Evolutionary conservation across 2,797 vertebrate species (phyloP).

Genomic region (Xenentodon cancila): DNA sequence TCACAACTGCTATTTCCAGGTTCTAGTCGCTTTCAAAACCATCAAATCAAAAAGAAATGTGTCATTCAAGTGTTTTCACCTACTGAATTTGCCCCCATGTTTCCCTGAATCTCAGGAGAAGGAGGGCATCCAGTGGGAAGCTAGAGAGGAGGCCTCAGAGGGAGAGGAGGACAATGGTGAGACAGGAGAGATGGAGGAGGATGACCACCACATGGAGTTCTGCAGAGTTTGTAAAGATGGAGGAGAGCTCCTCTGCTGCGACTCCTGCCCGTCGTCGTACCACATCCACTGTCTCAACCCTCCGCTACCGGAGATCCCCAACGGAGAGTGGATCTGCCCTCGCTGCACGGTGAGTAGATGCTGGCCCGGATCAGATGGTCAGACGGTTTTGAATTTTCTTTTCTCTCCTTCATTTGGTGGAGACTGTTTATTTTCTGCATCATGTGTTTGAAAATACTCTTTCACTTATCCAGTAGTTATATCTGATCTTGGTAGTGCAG

Average conservation of each 20-base stretch:
- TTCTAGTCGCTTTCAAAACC: no score
- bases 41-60: no score
- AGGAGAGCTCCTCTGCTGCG: constrained; percentile 96
- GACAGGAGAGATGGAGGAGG: constrained; percentile 86
- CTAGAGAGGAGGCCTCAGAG: constrained; percentile 92
- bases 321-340: constrained; percentile 98
- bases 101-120: constrained; percentile 85
- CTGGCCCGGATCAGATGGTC: accelerated
- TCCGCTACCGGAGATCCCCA: constrained; percentile 95
- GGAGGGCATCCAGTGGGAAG: constrained; percentile 98
- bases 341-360: constrained; percentile 91
- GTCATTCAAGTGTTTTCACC: no score
- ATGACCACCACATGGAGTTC: constrained; percentile 99
- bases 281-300: constrained; percentile 99
- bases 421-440: background rate
- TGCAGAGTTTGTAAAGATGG: constrained; percentile 97
- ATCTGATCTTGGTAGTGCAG: no score
- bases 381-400: background rate
- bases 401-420: background rate
- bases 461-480: no score
- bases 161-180: constrained; percentile 86
- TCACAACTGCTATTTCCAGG: no score
- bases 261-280: constrained; percentile 96
- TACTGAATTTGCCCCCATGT: background rate
- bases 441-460: no score